phyloP scores from a whole-genome alignment of 2,113 vertebrate species.

The Spea multiplicata region DNA sequence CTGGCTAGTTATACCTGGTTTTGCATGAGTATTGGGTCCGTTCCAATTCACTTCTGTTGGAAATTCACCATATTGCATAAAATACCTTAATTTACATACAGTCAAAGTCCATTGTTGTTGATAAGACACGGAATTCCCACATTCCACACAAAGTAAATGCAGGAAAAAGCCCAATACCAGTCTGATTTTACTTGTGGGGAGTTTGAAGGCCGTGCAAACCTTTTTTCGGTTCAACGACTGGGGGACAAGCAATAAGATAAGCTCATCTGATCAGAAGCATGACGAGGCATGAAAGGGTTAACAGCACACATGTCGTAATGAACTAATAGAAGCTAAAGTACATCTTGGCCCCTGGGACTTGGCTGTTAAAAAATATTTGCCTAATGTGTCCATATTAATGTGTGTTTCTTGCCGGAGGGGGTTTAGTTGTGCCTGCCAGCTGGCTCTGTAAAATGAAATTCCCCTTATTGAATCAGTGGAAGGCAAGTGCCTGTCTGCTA shows the following conservation, averaged over 20 bases:
- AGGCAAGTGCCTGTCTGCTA: slow-evolving; percentile 52
- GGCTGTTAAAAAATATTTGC: slow-evolving; percentile 41
- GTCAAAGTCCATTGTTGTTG: not conserved
- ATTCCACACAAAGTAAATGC: too few relatives aligned
- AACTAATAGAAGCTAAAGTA: slow-evolving; percentile 19
- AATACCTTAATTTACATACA: not conserved
- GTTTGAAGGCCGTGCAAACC: too few relatives aligned
- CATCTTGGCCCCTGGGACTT: slow-evolving; percentile 34
- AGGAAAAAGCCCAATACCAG: too few relatives aligned
- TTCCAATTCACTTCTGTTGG: too few relatives aligned
- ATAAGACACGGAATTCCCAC: too few relatives aligned
- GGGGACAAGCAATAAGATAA: not conserved
- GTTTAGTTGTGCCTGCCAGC: slow-evolving; percentile 71
- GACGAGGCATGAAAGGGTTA: not conserved
- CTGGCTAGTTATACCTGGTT: too few relatives aligned
- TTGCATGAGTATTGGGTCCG: too few relatives aligned
- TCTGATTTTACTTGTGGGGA: too few relatives aligned
- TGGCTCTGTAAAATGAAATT: slow-evolving; percentile 61
- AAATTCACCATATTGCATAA: slow-evolving; percentile 1
- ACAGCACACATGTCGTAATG: slow-evolving; percentile 15
- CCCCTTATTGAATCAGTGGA: slow-evolving; percentile 64
- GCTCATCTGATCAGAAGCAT: not conserved
- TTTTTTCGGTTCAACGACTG: too few relatives aligned
- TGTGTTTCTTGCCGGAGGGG: slow-evolving; percentile 42
- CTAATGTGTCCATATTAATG: slow-evolving; percentile 44